These are phyloP conservation scores for Stenopsyche tienmushanensis DNA, from an alignment of 1,140 invertebrate genomes.

Conservation along the genomic window DNA sequence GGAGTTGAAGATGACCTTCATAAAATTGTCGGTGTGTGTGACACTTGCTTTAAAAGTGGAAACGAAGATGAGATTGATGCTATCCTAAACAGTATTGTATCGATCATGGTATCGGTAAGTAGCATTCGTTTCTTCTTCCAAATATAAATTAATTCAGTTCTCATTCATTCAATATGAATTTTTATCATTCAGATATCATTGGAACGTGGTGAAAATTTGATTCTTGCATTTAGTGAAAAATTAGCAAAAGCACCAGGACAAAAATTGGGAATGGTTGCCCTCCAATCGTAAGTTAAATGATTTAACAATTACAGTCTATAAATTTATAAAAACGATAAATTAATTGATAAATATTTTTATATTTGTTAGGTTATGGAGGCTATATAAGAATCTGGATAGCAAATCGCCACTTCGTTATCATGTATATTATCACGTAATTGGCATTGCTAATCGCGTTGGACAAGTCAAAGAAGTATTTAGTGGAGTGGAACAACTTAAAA, in stretches of 20 bases:
- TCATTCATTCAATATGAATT: too few species aligned
- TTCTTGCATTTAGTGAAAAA: constrained; percentile 90
- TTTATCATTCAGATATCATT: constrained; percentile 66
- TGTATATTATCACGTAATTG: constrained; percentile 88
- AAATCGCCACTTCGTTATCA: constrained; percentile 84
- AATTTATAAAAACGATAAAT: not conserved
- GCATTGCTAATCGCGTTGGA: constrained; percentile 84
- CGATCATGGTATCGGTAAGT: constrained; percentile 85
- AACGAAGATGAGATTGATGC: constrained; percentile 79
- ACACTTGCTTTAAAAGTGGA: constrained; percentile 85
- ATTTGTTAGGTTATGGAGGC: constrained; percentile 69
- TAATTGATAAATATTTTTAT: constrained; percentile 11
- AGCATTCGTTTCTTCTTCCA: too few species aligned
- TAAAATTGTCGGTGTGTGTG: constrained; percentile 92
- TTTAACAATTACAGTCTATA: not conserved
- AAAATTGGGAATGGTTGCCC: constrained; percentile 76
- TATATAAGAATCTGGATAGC: constrained; percentile 89
- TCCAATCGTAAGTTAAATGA: constrained; percentile 88
- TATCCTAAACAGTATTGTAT: constrained; percentile 88
- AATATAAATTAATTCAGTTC: too few species aligned
- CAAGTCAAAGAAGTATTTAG: constrained; percentile 80
- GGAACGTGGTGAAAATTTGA: constrained; percentile 86
- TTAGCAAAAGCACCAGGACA: constrained; percentile 85
- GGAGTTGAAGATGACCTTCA: constrained; percentile 91
- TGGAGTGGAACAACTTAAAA: constrained; percentile 78